phyloP scores from a whole-genome alignment of 2,113 vertebrate species.

The Prionailurus viverrinus region DNA sequence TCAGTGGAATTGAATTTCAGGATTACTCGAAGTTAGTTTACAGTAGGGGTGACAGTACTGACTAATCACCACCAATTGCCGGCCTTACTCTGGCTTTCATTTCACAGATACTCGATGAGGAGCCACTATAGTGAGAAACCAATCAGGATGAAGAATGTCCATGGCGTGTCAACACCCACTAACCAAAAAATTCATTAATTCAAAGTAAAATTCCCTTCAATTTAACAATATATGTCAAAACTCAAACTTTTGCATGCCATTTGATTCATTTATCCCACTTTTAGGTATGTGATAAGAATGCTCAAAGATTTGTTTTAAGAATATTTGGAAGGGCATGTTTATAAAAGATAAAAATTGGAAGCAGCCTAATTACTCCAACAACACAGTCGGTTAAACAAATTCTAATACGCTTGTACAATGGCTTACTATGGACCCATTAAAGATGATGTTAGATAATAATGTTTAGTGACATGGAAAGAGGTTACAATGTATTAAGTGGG shows the following conservation, averaged over 20 bases:
- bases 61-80: neutral
- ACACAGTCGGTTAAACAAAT: neutral
- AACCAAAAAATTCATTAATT: neutral
- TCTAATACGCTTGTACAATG: neutral
- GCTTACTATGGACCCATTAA: neutral
- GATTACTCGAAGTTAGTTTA: neutral
- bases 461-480: neutral
- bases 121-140: neutral
- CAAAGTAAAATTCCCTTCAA: neutral
- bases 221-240: slow-evolving; percentile 9
- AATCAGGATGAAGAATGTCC: neutral
- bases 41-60: neutral
- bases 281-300: slow-evolving; percentile 1
- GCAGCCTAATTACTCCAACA: neutral
- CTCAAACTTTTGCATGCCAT: neutral
- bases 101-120: neutral
- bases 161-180: neutral
- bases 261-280: neutral
- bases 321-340: neutral
- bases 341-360: slow-evolving; percentile 47
- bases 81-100: neutral
- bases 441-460: neutral
- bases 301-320: slow-evolving; percentile 39
- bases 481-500: neutral
- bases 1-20: neutral